Evolutionary conservation across 2,888 invertebrate genomes (phyloP).

Genomic region (Alloplasta piceator): DNA sequence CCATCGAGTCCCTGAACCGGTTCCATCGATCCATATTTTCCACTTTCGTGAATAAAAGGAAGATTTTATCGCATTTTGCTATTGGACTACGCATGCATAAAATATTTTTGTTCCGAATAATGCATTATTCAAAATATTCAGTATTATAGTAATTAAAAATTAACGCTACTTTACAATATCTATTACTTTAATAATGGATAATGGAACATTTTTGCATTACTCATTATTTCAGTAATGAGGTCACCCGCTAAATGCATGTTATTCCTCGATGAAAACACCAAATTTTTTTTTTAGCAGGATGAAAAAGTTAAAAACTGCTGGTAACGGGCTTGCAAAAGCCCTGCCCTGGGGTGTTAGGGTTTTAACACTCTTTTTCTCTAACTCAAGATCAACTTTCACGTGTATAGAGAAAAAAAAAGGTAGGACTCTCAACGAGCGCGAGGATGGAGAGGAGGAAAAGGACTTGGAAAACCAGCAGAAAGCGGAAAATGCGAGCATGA

Average conservation of each 20-base stretch:
- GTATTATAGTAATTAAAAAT: too few relatives aligned
- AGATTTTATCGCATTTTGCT: too few relatives aligned
- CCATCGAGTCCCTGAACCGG: too few relatives aligned
- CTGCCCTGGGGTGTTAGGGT: conserved; percentile 67
- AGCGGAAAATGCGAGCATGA: conserved; percentile 21
- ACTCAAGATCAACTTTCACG: conserved; percentile 10
- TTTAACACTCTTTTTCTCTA: conserved; percentile 68
- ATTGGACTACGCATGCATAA: too few relatives aligned
- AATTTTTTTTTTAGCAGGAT: conserved; percentile 37
- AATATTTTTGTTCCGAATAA: too few relatives aligned
- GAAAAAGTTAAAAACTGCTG: conserved; percentile 51
- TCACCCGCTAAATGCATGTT: conserved; percentile 8
- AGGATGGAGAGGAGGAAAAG: conserved; percentile 10
- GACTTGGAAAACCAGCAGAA: not conserved
- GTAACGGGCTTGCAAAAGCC: conserved; percentile 17
- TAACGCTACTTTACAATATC: too few relatives aligned
- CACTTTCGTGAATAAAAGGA: too few relatives aligned
- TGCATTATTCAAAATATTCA: too few relatives aligned
- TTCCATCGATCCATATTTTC: too few relatives aligned
- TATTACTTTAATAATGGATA: too few relatives aligned
- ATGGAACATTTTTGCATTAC: too few relatives aligned
- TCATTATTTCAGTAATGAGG: too few relatives aligned
- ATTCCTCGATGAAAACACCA: not conserved
- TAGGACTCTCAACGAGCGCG: not conserved
- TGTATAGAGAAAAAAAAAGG: conserved; percentile 2